These are phyloP conservation scores for Pseudomyrmex concolor DNA, from an alignment of 1,140 invertebrate species.

Conservation along the genomic window DNA sequence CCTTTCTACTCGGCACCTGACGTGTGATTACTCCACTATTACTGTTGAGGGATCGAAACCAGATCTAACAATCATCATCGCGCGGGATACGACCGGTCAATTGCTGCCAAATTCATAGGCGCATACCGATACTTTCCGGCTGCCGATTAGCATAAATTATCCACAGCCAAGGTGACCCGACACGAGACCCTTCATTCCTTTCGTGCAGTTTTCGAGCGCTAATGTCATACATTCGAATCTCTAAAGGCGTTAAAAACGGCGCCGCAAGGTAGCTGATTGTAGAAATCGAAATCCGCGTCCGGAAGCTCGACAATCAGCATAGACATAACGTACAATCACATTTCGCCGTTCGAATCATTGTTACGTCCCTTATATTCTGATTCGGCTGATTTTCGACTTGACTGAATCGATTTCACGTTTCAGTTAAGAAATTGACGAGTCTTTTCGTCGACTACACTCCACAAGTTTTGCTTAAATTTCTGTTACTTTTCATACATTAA, in stretches of 20 bases:
- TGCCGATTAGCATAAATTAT: slow-evolving; percentile 81
- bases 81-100: slow-evolving; percentile 41
- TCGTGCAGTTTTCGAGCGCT: slow-evolving; percentile 68
- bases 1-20: slow-evolving; percentile 11
- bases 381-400: not conserved
- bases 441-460: not conserved
- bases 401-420: slow-evolving; percentile 44
- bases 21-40: slow-evolving; percentile 64
- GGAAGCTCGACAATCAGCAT: slow-evolving; percentile 51
- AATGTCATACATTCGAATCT: slow-evolving; percentile 78
- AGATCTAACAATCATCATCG: slow-evolving; percentile 75
- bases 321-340: slow-evolving; percentile 5
- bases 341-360: slow-evolving; percentile 52
- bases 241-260: slow-evolving; percentile 78
- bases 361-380: slow-evolving; percentile 48
- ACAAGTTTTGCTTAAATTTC: not conserved
- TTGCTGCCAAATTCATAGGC: slow-evolving; percentile 68
- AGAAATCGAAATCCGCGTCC: not conserved
- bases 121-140: slow-evolving; percentile 63
- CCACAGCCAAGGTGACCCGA: slow-evolving; percentile 68
- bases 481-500: slow-evolving; percentile 25
- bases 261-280: slow-evolving; percentile 59
- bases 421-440: slow-evolving; percentile 42
- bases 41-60: slow-evolving; percentile 68
- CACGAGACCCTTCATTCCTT: slow-evolving; percentile 65